Conservation (phyloP, 2,888 invertebrate species). For the Biston betularia region DNA sequence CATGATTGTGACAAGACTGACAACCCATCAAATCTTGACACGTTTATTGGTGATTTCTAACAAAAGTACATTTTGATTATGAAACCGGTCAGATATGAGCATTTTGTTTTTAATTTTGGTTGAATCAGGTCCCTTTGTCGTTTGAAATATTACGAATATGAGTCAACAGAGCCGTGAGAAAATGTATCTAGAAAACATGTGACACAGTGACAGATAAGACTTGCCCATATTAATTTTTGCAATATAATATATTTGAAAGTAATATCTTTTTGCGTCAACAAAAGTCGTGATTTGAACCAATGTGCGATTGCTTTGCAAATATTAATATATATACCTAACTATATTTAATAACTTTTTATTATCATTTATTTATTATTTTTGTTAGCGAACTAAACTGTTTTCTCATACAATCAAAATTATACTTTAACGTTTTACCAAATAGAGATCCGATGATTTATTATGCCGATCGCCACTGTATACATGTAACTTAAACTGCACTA, state of each 20-base stretch:
- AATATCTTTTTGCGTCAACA: constrained; percentile 36
- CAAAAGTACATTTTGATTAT: constrained; percentile 12
- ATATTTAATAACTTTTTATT: not conserved
- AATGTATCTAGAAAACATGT: constrained; percentile 37
- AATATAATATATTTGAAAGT: constrained; percentile 37
- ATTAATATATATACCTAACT: not conserved
- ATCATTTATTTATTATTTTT: no score
- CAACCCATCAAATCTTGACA: constrained; percentile 38
- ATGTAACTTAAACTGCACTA: no score
- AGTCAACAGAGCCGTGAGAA: constrained; percentile 43
- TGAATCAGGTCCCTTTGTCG: constrained; percentile 3
- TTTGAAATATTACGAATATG: constrained; percentile 27
- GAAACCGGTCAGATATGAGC: constrained; percentile 5
- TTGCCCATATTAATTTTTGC: constrained; percentile 48
- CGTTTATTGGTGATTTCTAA: constrained; percentile 35
- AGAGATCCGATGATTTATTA: no score
- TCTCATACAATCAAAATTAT: no score
- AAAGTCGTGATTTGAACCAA: constrained; percentile 36
- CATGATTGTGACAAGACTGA: constrained; percentile 44
- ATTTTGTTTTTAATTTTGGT: constrained; percentile 4
- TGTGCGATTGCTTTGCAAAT: constrained; percentile 32
- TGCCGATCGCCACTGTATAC: no score
- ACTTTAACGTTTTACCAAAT: no score
- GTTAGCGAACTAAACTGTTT: no score
- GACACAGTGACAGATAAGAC: constrained; percentile 43